phyloP scores from a whole-genome alignment of 1,140 invertebrate species.

The Polypedilum vanderplanki region DNA sequence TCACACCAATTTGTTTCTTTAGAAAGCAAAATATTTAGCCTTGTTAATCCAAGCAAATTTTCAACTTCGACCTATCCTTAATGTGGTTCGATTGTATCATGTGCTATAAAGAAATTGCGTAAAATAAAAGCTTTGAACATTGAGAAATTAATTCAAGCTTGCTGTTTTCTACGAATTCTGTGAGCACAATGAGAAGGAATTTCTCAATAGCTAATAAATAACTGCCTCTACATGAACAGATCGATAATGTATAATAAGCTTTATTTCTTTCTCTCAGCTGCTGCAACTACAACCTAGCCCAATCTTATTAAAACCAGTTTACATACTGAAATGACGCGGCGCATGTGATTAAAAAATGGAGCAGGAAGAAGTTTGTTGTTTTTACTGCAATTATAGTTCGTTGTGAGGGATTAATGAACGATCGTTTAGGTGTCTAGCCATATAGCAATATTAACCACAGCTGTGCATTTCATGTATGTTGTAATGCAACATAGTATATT shows the following conservation, averaged over 20 bases:
- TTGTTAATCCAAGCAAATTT: not conserved
- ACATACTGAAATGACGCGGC: not conserved
- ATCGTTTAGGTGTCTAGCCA: not conserved
- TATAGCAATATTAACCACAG: not conserved
- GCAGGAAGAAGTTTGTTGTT: not conserved
- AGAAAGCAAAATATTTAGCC: not conserved
- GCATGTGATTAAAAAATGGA: not conserved
- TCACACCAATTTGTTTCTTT: no score
- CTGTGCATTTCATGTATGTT: no score
- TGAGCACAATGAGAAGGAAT: not conserved
- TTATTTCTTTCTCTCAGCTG: no score
- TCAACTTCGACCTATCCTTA: conserved; percentile 3
- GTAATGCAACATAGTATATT: no score
- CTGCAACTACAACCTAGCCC: no score
- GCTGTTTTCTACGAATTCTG: not conserved
- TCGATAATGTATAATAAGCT: no score
- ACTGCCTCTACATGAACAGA: no score
- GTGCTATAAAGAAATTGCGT: conserved; percentile 6
- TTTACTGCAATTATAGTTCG: not conserved
- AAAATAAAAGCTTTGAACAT: not conserved
- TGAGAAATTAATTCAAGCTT: not conserved
- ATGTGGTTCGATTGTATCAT: not conserved
- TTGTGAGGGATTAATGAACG: not conserved
- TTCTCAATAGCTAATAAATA: not conserved
- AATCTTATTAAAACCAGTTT: not conserved